phyloP scores from a whole-genome alignment of 1,140 invertebrate species.

The Drepana arcuata region DNA sequence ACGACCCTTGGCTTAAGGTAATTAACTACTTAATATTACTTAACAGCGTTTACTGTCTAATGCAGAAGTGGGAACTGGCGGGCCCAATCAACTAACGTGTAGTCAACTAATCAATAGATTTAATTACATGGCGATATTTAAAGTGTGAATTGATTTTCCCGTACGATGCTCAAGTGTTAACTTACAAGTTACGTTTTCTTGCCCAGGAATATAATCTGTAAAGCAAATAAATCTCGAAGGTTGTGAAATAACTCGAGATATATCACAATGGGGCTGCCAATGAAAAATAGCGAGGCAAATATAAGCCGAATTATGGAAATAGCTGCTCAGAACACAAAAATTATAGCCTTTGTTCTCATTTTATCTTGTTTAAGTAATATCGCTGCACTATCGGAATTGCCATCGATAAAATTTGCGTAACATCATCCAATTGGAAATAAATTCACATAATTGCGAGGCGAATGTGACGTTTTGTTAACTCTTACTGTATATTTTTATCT shows the following conservation, averaged over 20 bases:
- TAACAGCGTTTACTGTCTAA: no score
- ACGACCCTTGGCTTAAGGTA: no score
- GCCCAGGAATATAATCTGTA: no score
- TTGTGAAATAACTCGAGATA: constrained; percentile 19
- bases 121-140: no score
- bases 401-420: constrained; percentile 58
- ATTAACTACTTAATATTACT: no score
- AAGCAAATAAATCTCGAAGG: constrained; percentile 17
- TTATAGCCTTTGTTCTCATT: constrained; percentile 46
- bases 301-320: constrained; percentile 50
- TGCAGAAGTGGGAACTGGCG: no score
- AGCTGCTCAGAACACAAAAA: constrained; percentile 42
- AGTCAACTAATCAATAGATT: no score
- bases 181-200: no score
- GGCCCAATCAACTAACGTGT: no score
- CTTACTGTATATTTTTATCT: constrained; percentile 10
- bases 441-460: constrained; percentile 51
- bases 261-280: constrained; percentile 9
- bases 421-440: constrained; percentile 43
- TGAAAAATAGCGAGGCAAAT: constrained; percentile 35
- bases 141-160: no score
- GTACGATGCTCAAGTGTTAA: no score
- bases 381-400: constrained; percentile 61
- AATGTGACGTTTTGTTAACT: constrained; percentile 35
- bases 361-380: constrained; percentile 44